Conservation (phyloP, 2,888 invertebrate genomes). For the Tetrapedia diversipes region DNA sequence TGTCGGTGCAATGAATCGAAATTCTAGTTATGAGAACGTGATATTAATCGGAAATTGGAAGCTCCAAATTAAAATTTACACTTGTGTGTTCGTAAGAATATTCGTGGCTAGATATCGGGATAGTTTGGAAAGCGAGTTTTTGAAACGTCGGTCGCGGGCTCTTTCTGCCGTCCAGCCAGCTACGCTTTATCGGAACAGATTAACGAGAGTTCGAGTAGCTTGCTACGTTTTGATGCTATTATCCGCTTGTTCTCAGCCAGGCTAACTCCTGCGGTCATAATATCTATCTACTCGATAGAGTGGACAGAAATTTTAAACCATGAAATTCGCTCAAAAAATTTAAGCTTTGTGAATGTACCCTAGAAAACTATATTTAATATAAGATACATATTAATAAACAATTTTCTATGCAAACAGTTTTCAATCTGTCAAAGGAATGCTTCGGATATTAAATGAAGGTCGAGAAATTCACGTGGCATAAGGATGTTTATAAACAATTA, state of each 20-base stretch:
- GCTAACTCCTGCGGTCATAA: background rate
- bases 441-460: too few relatives aligned
- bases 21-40: background rate
- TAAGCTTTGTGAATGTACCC: too few relatives aligned
- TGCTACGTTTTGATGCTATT: constrained; percentile 50
- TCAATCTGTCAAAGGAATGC: too few relatives aligned
- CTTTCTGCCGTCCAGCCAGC: constrained; percentile 7
- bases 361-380: too few relatives aligned
- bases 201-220: constrained; percentile 36
- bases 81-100: too few relatives aligned
- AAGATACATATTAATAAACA: too few relatives aligned
- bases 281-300: background rate
- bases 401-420: too few relatives aligned
- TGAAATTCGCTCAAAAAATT: background rate
- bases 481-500: too few relatives aligned
- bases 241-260: constrained; percentile 28
- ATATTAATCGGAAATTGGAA: too few relatives aligned
- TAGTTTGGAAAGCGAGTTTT: constrained; percentile 23
- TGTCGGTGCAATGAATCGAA: background rate
- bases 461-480: too few relatives aligned
- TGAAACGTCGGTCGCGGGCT: constrained; percentile 35
- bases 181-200: constrained; percentile 27
- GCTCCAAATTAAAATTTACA: too few relatives aligned
- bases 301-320: background rate
- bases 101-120: too few relatives aligned